Base-by-base conservation (phyloP, 1,140 invertebrate genomes). In the Rhyacophila brunnea region DNA sequence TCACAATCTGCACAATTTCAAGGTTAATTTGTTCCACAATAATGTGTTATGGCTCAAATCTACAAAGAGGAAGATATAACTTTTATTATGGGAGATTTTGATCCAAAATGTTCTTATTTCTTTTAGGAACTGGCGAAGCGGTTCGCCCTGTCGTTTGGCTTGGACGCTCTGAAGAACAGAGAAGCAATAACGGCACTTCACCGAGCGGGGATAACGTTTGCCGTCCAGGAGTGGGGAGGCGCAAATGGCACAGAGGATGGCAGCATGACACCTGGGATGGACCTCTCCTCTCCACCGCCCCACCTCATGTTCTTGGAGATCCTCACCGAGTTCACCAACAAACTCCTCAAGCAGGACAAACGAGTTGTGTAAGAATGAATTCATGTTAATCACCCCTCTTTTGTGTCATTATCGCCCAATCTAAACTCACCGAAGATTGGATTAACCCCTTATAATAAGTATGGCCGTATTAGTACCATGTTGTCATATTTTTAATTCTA, bases 131-230 rank as follows among this genome's bases (percentile, higher is more conserved):
- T 99, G 65, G 96, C 96, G 2, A 96, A 98, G 75, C 81, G 96
- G 65, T 99, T 99, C 82, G 92, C 95, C 0, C 79, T 98, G 14
- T 97, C 95, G 3, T 99, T 99, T 83, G 97, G 97, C 14, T 82
- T 98, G 50, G 96, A 99, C 81, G 93, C 93, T 14, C 84, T 98
- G 7, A 98, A 97, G 79, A 99, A 99, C 81, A 85, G 97, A 38
- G 96, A 99, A 74, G 96, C 96, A 10, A 92, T 99, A 42, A 95
- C 95, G 6, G 91, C 93, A 28, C 83, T 99, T 64, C 96, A 99
- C 77, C 84, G 95, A 60, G 93, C 95, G 60, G 95, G 95, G 23
- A 95, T 98, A 55, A 77, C 93, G 14, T 97, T 96, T 79, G 90
- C 94, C 11, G 88, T 95, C 11, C 87, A 80, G 43, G 70, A 70